Conservation (phyloP, 2,113 vertebrate genomes). For the Pteruthius melanotis region DNA sequence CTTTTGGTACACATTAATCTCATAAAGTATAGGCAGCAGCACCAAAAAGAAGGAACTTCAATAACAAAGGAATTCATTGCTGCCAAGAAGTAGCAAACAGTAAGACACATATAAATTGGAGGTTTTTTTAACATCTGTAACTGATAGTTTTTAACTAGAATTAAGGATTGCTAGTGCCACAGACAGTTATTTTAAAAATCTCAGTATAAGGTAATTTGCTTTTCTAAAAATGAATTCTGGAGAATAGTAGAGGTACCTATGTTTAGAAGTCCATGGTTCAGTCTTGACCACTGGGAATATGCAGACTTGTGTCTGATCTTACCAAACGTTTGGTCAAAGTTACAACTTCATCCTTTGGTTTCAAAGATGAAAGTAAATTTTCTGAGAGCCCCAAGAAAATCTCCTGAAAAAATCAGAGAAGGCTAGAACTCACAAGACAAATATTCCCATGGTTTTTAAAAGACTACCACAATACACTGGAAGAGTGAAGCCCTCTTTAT, state of each 20-base stretch:
- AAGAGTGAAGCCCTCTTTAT: background rate
- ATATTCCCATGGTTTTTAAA: background rate
- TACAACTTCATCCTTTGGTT: background rate
- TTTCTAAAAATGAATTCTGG: background rate
- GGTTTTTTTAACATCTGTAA: background rate
- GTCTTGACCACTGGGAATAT: background rate
- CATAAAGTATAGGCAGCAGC: background rate
- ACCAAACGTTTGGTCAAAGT: background rate
- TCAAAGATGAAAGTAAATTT: background rate
- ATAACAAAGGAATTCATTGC: background rate
- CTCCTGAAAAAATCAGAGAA: background rate
- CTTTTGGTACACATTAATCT: background rate
- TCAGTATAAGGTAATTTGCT: background rate
- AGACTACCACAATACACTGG: background rate
- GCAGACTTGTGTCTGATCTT: background rate
- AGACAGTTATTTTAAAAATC: background rate
- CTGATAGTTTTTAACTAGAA: background rate
- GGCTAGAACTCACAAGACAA: background rate
- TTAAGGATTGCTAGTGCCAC: background rate
- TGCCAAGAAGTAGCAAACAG: background rate
- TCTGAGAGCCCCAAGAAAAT: background rate
- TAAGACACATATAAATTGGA: background rate
- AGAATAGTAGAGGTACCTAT: background rate
- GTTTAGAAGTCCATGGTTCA: background rate
- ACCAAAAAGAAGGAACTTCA: background rate